Evolutionary conservation across 1,140 invertebrate genomes (phyloP), one percentile per base, ranked within the genome.

Genomic region (Drosophila arizonae): DNA sequence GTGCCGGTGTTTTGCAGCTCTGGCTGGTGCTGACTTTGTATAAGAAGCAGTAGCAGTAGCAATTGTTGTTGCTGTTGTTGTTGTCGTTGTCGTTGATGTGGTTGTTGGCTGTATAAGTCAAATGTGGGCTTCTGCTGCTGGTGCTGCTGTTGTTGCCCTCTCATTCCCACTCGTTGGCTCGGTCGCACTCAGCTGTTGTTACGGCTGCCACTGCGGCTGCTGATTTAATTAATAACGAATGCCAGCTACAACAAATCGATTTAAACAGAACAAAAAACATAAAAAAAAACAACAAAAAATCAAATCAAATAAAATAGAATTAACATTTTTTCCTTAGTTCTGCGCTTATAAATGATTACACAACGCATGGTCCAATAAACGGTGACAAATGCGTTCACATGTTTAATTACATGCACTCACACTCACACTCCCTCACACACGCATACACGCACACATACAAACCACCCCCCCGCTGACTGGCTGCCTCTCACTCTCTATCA

Each of bases 181-280:
- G 56, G 55, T 65, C 60, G 46, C 62, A 65, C 64, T 73, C 73
- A 30, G 65, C 67, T 70, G 64, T 51, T 61, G 45, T 58, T 58
- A 71, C 36, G 58, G 39, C 17, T 55, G 51, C 45, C 45, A 51
- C 79, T 56, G 48, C 69, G 39, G 57, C 61, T 71, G 76, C 72
- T 88, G 82, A 87, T 87, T 87, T 76, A 87, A 87, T 87, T 87
- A 87, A 87, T 87, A 87, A 81, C 82, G 82, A 81, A 87, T 86
- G 82, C 84, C 82, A 88, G 87, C 82, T 87, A 87, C 84, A 88
- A 86, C 79, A 87, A 78, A 88, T 87, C 82, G 82, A 87, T 86
- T 86, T 76, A 61, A 68, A 76, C 51, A 78, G 74, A 71, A 68
- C 50, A 72, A 72, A 66, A 54, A 51, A 46, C 17, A 45, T n/a